A percentile compares a stretch with the other conserved stretches of the same genome.
phyloP scores from a whole-genome alignment of 2,888 invertebrate species.

The Chromoteleia sp. region DNA sequence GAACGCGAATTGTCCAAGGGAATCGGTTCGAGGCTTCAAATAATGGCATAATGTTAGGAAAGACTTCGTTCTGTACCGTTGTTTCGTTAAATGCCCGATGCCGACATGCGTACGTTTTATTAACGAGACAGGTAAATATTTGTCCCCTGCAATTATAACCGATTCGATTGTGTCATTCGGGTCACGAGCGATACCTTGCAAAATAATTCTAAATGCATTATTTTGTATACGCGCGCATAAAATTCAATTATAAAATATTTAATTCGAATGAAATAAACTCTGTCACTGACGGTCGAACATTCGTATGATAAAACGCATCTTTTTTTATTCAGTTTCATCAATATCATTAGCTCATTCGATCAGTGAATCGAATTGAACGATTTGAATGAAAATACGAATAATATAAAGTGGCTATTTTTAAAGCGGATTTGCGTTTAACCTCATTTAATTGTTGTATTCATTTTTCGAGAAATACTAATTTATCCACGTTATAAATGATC shows the following conservation, averaged over 20 bases:
- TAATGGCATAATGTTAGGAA: neutral
- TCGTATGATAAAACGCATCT: neutral
- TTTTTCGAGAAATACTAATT: too few species aligned
- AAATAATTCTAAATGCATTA: too few species aligned
- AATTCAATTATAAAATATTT: neutral
- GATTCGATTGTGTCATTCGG: too few species aligned
- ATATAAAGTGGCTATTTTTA: neutral
- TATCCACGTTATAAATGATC: too few species aligned
- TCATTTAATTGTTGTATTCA: neutral
- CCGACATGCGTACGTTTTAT: too few species aligned
- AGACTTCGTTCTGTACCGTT: neutral
- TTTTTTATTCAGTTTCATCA: neutral
- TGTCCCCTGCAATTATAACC: too few species aligned
- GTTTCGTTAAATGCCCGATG: constrained; percentile 6
- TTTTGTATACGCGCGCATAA: too few species aligned
- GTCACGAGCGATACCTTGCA: too few species aligned
- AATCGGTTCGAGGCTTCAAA: constrained; percentile 28
- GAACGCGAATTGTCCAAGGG: constrained; percentile 21
- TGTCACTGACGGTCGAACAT: too few species aligned
- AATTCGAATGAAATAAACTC: neutral
- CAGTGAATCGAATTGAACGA: neutral
- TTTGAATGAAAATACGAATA: constrained; percentile 3
- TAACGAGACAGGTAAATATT: too few species aligned
- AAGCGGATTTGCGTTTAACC: constrained; percentile 2
- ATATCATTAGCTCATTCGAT: too few species aligned